A percentile compares a stretch with the other conserved stretches of the same genome.
These are phyloP conservation scores for Hyalella azteca DNA, from an alignment of 2,888 invertebrate genomes.

Conservation along the genomic window DNA sequence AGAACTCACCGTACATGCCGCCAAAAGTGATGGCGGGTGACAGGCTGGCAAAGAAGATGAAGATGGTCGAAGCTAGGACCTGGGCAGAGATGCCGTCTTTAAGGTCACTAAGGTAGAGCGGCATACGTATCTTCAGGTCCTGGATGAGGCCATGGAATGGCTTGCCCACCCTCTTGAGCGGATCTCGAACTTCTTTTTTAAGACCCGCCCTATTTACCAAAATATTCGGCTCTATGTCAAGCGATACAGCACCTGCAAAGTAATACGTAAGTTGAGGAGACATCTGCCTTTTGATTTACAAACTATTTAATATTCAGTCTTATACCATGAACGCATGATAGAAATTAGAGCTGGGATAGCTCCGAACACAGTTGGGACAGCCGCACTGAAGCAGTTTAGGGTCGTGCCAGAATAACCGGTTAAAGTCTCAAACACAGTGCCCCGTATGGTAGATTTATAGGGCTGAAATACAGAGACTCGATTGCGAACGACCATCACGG, in stretches of 20 bases:
- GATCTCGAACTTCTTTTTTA: slow-evolving; percentile 67
- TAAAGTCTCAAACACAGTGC: no score
- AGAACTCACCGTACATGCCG: slow-evolving; percentile 77
- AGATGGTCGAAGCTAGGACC: slow-evolving; percentile 88
- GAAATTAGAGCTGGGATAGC: no score
- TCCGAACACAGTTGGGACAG: no score
- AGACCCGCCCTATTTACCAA: not conserved
- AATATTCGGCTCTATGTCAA: not conserved
- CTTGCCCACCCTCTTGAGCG: slow-evolving; percentile 78
- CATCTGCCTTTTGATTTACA: no score
- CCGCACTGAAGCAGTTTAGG: no score
- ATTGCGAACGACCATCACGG: no score
- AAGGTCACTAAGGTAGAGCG: slow-evolving; percentile 79
- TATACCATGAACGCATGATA: no score
- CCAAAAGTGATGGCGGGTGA: slow-evolving; percentile 97
- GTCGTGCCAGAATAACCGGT: no score
- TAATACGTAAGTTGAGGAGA: not conserved
- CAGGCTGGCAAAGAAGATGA: slow-evolving; percentile 97
- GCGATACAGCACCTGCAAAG: not conserved
- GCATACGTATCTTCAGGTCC: slow-evolving; percentile 72
- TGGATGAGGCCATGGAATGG: slow-evolving; percentile 89
- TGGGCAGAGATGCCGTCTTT: slow-evolving; percentile 86
- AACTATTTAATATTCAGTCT: no score
- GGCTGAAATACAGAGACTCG: no score
- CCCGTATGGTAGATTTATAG: no score